phyloP scores from a whole-genome alignment of 2,113 vertebrate species.

The Odobenus rosmarus region DNA sequence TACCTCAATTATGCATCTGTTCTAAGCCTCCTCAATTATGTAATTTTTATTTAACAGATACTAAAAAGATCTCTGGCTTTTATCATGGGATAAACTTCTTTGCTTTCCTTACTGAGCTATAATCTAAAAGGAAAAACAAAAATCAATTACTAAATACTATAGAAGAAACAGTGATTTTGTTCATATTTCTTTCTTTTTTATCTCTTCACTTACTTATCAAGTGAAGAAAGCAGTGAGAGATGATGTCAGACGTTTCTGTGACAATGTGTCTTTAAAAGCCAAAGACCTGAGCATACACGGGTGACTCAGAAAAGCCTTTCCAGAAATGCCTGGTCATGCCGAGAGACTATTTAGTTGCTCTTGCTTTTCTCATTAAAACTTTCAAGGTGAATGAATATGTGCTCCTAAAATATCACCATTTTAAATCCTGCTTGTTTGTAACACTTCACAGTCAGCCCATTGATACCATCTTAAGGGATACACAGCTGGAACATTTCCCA shows the following conservation, averaged over 20 bases:
- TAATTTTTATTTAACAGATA: constrained; percentile 12
- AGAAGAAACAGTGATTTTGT: background rate
- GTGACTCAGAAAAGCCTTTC: constrained; percentile 61
- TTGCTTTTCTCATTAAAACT: constrained; percentile 75
- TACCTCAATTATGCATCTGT: background rate
- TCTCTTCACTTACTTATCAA: constrained; percentile 75
- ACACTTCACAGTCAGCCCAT: constrained; percentile 70
- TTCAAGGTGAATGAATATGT: constrained; percentile 79
- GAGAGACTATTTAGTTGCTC: constrained; percentile 63
- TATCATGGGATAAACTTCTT: background rate
- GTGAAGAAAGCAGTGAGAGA: constrained; percentile 72
- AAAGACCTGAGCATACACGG: constrained; percentile 60
- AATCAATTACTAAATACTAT: background rate
- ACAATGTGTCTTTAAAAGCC: constrained; percentile 74
- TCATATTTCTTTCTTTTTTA: background rate
- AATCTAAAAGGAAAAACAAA: background rate
- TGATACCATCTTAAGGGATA: constrained; percentile 74
- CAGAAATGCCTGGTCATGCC: constrained; percentile 67
- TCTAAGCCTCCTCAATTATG: background rate
- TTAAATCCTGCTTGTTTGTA: constrained; percentile 74
- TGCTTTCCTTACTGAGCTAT: background rate
- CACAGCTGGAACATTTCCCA: constrained; percentile 78
- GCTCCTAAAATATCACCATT: constrained; percentile 75
- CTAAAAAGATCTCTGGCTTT: background rate
- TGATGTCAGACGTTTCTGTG: constrained; percentile 68